Base-by-base conservation (phyloP, 1,140 invertebrate species). In the Microplitis demolitor region DNA sequence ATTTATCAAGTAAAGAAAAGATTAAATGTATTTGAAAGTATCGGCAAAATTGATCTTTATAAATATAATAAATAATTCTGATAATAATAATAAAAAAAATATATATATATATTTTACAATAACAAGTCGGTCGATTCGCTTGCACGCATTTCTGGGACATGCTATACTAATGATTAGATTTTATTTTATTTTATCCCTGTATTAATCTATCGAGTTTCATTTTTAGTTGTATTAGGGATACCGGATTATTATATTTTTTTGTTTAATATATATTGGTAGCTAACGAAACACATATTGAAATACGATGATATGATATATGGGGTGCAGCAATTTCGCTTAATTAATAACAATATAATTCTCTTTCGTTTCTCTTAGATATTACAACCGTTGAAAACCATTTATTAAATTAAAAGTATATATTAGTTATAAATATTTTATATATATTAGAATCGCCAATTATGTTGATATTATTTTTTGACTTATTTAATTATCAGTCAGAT, bases 141-240 rank as follows among this genome's bases (percentile, higher is more conserved):
- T 75, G 69, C 67, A 75, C 74, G 74, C 58, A 75, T 72, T 75
- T 75, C 54, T 75, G 60, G 74, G 61, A 64, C 74, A 61, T 61
- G 56, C 69, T 31, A 69, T 56, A 66, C 53, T 71, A 67, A 62
- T 58, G 60, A 75, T 74, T 66, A 74, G 53, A 8, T 66, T 54
- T 50, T 58, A 53, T 45, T 9, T 45, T 45, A 45, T 45, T 45
- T 45, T 9, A 45, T 6, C 39, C 39, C 39, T 45, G 11, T 11
- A 45, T 24, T 50, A 31, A 24, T 37, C n/a, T n/a, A 64, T 64
- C n/a, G 37, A 34, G 62, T 64, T 64, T 39, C 34, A n/a, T 64
- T 37, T 35, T 37, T 37, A 37, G 34, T 51, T 62, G 53, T 54
- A 50, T 61, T 60, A 37, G 45, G 45, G 5, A 61, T 61, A 69